phyloP scores from a whole-genome alignment of 2,797 vertebrate genomes.

The Chaenodraco wilsoni region DNA sequence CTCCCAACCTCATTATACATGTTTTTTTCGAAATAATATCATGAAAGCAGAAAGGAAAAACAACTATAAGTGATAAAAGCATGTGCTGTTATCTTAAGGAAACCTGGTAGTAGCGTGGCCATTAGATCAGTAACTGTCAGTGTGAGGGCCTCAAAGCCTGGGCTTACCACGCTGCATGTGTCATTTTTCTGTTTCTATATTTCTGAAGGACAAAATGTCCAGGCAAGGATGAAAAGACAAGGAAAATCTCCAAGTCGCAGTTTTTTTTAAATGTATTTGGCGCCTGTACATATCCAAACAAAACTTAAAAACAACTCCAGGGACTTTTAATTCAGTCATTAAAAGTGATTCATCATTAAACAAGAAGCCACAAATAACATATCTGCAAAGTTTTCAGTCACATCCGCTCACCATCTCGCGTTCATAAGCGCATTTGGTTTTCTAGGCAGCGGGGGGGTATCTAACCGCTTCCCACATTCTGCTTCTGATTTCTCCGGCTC shows the following conservation, averaged over 20 bases:
- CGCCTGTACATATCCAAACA: slow-evolving; percentile 5
- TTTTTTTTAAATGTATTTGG: background rate
- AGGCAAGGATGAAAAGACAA: background rate
- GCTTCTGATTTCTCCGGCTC: slow-evolving; percentile 23
- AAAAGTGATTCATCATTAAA: slow-evolving; percentile 29
- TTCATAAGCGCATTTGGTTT: slow-evolving; percentile 26
- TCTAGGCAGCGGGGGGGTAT: slow-evolving; percentile 31
- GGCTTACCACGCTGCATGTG: slow-evolving; percentile 13
- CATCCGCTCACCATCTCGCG: slow-evolving; percentile 13
- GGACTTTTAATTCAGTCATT: slow-evolving; percentile 15
- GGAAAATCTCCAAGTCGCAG: background rate
- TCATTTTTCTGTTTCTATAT: slow-evolving; percentile 29
- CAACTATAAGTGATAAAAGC: background rate
- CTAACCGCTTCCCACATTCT: slow-evolving; percentile 39
- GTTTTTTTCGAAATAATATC: slow-evolving; percentile 6
- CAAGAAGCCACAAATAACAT: slow-evolving; percentile 18
- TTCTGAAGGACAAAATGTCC: slow-evolving; percentile 13
- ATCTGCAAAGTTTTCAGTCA: slow-evolving; percentile 14
- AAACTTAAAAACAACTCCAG: slow-evolving; percentile 3
- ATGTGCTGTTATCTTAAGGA: slow-evolving; percentile 5
- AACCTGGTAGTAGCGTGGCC: slow-evolving; percentile 20
- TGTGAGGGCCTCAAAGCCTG: slow-evolving; percentile 35
- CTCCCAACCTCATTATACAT: slow-evolving; percentile 29
- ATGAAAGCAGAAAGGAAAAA: slow-evolving; percentile 5
- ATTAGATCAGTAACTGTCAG: slow-evolving; percentile 41